Conservation (phyloP, 2,113 vertebrate genomes). For the Apistogramma diplotaenia region DNA sequence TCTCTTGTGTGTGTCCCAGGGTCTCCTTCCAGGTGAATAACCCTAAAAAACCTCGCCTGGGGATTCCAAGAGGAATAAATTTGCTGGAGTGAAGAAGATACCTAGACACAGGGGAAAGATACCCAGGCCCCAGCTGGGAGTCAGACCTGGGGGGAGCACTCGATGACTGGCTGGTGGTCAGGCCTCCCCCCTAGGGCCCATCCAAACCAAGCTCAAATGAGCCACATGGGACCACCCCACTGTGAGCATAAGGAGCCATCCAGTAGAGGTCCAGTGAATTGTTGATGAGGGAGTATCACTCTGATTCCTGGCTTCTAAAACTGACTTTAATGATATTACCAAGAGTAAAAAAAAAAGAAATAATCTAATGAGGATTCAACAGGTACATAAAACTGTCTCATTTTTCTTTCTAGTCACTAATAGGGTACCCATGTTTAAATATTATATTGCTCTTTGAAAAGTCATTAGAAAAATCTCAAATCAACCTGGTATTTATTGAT, state of each 20-base stretch:
- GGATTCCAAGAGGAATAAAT: neutral
- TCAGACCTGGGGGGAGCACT: neutral
- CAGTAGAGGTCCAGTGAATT: neutral
- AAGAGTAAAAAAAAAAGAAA: neutral
- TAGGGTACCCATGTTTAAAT: neutral
- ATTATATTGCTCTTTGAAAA: neutral
- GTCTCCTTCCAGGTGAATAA: neutral
- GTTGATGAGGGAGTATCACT: neutral
- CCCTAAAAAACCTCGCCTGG: fast-evolving
- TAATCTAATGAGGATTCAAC: neutral
- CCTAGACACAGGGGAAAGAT: neutral
- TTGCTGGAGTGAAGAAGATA: neutral
- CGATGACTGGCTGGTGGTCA: neutral
- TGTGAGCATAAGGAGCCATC: neutral
- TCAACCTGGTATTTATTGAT: slow-evolving; percentile 39
- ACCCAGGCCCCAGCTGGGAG: neutral
- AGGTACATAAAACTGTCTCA: neutral
- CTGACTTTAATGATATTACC: fast-evolving
- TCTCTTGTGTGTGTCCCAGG: neutral
- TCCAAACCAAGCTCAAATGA: neutral
- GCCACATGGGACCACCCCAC: neutral
- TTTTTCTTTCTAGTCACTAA: neutral
- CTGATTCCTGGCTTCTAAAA: fast-evolving
- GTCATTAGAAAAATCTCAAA: neutral
- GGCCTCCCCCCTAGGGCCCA: neutral